phyloP scores from a whole-genome alignment of 2,113 vertebrate genomes.

The Chitala chitala region DNA sequence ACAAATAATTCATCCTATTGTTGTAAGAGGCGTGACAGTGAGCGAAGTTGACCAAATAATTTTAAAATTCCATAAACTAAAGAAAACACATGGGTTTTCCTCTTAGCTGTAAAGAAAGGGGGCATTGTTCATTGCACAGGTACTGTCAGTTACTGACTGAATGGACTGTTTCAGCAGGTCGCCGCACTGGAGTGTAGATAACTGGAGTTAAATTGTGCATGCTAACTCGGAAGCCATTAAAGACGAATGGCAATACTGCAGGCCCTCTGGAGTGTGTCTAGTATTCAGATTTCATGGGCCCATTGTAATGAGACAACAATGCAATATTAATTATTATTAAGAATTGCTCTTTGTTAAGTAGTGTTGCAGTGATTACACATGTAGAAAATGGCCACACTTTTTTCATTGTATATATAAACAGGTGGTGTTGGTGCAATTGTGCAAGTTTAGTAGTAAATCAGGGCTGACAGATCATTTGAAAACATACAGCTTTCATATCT shows the following conservation, averaged over 20 bases:
- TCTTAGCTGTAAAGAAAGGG: conserved; percentile 18
- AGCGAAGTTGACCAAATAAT: not conserved
- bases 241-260: conserved; percentile 6
- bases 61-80: not conserved
- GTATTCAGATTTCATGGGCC: not conserved
- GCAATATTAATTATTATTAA: not conserved
- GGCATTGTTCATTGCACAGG: conserved; percentile 31
- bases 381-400: no score
- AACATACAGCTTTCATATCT: no score
- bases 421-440: no score
- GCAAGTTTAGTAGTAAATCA: no score
- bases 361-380: no score
- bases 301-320: no score
- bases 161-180: conserved; percentile 26
- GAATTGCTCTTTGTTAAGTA: not conserved
- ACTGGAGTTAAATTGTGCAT: conserved; percentile 32
- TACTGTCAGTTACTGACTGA: conserved; percentile 15
- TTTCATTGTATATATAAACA: no score
- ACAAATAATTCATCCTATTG: no score
- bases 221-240: conserved; percentile 21
- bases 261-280: not conserved
- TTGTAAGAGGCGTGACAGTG: no score
- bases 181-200: conserved; percentile 7
- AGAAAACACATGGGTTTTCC: not conserved
- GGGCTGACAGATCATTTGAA: no score